Evolutionary conservation across 2,888 invertebrate species (phyloP), one percentile per base, ranked within the genome.

Genomic region (Protodeltote pygarga): DNA sequence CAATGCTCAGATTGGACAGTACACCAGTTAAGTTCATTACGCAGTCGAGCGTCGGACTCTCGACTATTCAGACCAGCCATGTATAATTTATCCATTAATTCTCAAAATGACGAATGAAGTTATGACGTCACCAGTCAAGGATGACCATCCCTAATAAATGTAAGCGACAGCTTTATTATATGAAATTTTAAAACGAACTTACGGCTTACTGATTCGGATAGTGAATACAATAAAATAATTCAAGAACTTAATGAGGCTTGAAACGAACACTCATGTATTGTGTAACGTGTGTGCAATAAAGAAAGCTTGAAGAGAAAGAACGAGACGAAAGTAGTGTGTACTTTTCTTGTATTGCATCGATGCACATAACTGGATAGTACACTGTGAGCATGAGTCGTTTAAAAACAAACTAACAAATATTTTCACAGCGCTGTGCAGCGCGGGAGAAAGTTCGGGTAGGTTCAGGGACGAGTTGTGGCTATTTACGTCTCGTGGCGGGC

Each of bases 61-160:
- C 85, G 83, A 85, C 89, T 83, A 86, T 88, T 87, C 81, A 84
- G 84, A 87, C 78, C 83, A 78, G 78, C 84, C 86, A 85, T 89
- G 87, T 85, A 90, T 90, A 90, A 91, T 89, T 87, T 82, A 83
- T 57, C 84, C 85, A 90, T 89, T 89, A 89, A 89, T 89, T 86
- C 81, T 83, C 81, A 72, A 87, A 90, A 89, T 87, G 77, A 85
- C 86, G 85, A 84, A 83, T 85, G 77, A 85, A 87, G 81, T 87
- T 83, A 84, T 87, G 75, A 73, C 74, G 75, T 75, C 70, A 78
- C 82, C 81, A 85, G 83, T 83, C 85, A 76, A 70, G 71, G 77
- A 75, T 83, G 85, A 85, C 85, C 85, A 81, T 74, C 69, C 71
- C 69, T 75, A 75, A 81, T 80, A 80, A 69, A 83, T 81, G 74